Conservation (phyloP, 2,888 invertebrate species). For the Scaptodrosophila latifasciaeformis region DNA sequence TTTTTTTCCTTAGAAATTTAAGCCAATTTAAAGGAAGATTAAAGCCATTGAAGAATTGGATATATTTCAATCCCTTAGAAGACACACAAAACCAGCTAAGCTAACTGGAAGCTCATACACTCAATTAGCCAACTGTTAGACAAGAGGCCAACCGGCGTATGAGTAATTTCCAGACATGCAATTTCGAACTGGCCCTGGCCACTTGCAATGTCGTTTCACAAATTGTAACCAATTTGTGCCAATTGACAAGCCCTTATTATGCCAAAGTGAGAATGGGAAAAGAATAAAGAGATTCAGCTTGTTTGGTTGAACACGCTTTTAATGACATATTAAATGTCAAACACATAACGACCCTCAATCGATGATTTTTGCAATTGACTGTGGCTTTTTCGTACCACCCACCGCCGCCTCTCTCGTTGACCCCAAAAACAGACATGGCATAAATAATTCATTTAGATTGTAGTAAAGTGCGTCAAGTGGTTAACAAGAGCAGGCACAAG, state of each 20-base stretch:
- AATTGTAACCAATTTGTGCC: constrained; percentile 32
- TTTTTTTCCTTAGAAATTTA: neutral
- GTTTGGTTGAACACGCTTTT: too few species aligned
- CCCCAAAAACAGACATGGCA: constrained; percentile 7
- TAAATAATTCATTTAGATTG: constrained; percentile 55
- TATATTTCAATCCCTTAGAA: too few species aligned
- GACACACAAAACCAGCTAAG: neutral
- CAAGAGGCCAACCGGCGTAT: constrained; percentile 22
- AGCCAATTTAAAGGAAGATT: too few species aligned
- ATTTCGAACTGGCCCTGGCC: neutral
- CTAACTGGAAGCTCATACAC: neutral
- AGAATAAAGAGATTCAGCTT: too few species aligned
- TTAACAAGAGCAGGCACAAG: neutral
- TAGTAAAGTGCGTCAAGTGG: constrained; percentile 34
- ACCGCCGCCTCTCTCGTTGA: too few species aligned
- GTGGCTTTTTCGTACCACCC: too few species aligned
- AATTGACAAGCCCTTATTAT: constrained; percentile 23
- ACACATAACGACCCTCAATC: constrained; percentile 34
- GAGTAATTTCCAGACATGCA: constrained; percentile 13
- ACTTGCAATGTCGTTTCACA: neutral
- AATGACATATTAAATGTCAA: constrained; percentile 43
- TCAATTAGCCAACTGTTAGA: neutral
- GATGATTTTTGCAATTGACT: constrained; percentile 37
- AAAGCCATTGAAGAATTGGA: too few species aligned
- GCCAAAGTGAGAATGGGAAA: too few species aligned